Percentiles rank a stretch among this genome's conserved stretches.
Evolutionary conservation across 2,113 vertebrate species (phyloP).

Genomic region (Mormoops blainvillei): DNA sequence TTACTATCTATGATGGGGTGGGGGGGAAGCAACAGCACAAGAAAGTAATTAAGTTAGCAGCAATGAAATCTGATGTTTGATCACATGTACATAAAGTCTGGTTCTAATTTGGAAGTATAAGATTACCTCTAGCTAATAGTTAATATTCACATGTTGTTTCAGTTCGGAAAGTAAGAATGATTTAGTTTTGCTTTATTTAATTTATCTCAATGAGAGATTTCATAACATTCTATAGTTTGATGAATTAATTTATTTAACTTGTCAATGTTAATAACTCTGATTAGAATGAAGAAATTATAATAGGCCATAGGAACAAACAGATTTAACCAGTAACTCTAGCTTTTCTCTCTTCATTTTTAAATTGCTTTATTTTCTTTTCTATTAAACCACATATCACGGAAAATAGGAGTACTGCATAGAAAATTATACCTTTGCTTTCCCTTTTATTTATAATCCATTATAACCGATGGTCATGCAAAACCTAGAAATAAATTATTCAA

Average conservation of each 20-base stretch:
- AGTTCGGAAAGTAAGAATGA: conserved; percentile 74
- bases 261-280: conserved; percentile 83
- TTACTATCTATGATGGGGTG: accelerated
- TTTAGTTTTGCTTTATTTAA: conserved; percentile 81
- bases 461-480: neutral
- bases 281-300: conserved; percentile 77
- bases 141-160: conserved; percentile 78
- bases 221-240: conserved; percentile 82
- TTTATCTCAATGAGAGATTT: conserved; percentile 83
- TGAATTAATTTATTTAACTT: conserved; percentile 85
- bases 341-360: conserved; percentile 62
- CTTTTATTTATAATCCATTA: neutral
- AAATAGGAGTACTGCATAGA: conserved; percentile 22
- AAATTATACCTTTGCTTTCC: neutral
- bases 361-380: conserved; percentile 58
- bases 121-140: conserved; percentile 69
- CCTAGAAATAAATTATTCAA: neutral
- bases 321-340: conserved; percentile 63
- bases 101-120: conserved; percentile 46
- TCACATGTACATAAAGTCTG: neutral
- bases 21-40: accelerated
- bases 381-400: conserved; percentile 24
- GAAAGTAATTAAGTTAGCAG: neutral
- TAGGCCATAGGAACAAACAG: conserved; percentile 42
- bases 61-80: conserved; percentile 9